Evolutionary conservation across 2,888 invertebrate species (phyloP), one percentile per base, ranked within the genome.

Genomic region (Lepidochrysops patricia): DNA sequence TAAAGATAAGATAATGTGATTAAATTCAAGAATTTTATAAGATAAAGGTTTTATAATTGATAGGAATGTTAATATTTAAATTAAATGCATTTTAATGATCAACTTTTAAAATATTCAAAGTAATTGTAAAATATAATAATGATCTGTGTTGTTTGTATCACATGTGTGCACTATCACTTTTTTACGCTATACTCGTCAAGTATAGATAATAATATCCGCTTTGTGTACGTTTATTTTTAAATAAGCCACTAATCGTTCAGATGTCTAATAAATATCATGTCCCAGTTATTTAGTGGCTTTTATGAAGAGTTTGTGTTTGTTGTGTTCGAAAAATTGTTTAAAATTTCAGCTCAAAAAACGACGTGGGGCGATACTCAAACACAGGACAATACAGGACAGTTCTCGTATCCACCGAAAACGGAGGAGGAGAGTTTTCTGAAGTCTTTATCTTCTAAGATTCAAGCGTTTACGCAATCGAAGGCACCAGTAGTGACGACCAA

Each of bases 271-370:
- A 66, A 69, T 68, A 84, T 82, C 82, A 72, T 76, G 68, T 75
- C 74, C 64, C 72, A 72, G 56, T 63, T 79, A 34, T 73, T 80
- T 60, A 60, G 76, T 60, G 66, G 62, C 64, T 65, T 81, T 54
- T 84, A 79, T 69, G 74, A 80, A 27, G 68, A 74, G 29, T 66
- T 76, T 6, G 68, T 74, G 5, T 70, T 69, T 63, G 74, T 72
- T 66, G 63, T 80, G 68, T 78, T 80, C 63, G 77, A 75, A 70
- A 68, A 70, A 64, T 71, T 79, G 58, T 80, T 76, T 69, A 76
- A 79, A 68, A 65, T 89, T 87, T 63, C 88, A 89, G 89, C 84
- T 76, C 88, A 87, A 77, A 87, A 86, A 74, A 69, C 85, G 58
- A 70, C 84, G 65, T 88, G 86, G 87, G 80, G 78, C 66, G 87